phyloP scores from a whole-genome alignment of 2,888 invertebrate genomes.

The Amorpha juglandis region DNA sequence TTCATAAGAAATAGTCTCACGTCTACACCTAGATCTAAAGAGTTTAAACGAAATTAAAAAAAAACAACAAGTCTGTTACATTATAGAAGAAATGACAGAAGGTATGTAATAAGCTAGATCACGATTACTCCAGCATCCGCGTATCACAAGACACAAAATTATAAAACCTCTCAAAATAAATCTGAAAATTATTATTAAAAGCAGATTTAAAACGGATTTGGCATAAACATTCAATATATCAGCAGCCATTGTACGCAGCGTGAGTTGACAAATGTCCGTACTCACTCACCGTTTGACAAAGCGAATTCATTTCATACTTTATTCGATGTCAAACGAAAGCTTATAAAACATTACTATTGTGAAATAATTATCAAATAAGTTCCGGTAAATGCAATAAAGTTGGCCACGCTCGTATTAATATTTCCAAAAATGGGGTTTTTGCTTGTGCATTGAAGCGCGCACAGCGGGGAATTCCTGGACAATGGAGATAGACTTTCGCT shows the following conservation, averaged over 20 bases:
- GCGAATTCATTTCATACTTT: constrained; percentile 22
- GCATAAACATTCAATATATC: constrained; percentile 8
- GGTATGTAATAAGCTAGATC: neutral
- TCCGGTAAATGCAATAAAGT: constrained; percentile 14
- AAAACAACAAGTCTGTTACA: too few relatives aligned
- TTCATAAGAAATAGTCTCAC: neutral
- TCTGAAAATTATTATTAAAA: neutral
- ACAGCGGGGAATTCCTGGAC: constrained; percentile 1
- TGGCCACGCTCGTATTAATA: constrained; percentile 14
- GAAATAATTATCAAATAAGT: constrained; percentile 24
- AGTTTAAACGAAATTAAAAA: too few relatives aligned
- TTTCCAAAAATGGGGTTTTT: constrained; percentile 19
- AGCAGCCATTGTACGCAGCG: neutral
- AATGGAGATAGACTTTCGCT: neutral
- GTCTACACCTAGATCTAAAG: neutral
- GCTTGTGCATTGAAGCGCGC: constrained; percentile 1
- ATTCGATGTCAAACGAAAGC: constrained; percentile 17
- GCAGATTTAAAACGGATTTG: constrained; percentile 17
- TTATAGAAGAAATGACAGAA: neutral
- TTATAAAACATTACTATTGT: constrained; percentile 22
- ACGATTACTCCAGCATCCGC: neutral
- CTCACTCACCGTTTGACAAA: constrained; percentile 12
- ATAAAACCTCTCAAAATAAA: neutral
- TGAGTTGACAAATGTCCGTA: constrained; percentile 6
- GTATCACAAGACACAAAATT: neutral